A percentile compares a stretch with the other conserved stretches of the same genome.
These are phyloP conservation scores for Ammospiza caudacuta DNA, from an alignment of 2,113 vertebrate genomes.

Conservation along the genomic window DNA sequence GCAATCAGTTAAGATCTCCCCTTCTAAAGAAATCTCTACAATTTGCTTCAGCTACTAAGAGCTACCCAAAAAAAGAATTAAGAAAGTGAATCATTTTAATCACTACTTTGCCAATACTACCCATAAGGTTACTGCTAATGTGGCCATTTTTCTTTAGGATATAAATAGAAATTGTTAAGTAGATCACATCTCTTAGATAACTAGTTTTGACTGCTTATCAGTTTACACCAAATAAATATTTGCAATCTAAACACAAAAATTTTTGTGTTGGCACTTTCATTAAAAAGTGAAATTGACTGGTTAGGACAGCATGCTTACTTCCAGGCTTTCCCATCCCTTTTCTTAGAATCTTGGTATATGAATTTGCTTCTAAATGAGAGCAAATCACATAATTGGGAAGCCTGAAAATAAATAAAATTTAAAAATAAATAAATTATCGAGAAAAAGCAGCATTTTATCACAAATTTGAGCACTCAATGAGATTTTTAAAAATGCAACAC, in stretches of 20 bases:
- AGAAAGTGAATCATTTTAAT: background rate
- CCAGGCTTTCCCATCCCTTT: background rate
- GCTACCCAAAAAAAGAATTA: background rate
- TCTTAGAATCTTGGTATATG: background rate
- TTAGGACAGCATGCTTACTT: background rate
- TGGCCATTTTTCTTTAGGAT: background rate
- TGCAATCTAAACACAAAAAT: background rate
- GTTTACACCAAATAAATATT: background rate
- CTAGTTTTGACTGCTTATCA: background rate
- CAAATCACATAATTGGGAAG: background rate
- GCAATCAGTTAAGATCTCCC: background rate
- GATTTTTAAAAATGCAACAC: background rate
- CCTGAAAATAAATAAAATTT: background rate
- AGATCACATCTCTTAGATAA: background rate
- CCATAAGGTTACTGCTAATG: background rate
- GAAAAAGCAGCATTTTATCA: background rate
- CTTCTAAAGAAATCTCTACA: background rate
- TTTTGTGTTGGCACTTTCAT: background rate
- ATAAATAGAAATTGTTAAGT: background rate
- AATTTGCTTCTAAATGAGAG: background rate
- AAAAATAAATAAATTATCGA: background rate
- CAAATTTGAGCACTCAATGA: background rate
- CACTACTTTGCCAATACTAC: background rate
- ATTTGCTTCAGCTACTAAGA: slow-evolving; percentile 15
- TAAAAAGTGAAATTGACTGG: background rate